These are phyloP conservation scores for Stenotaenia linearis DNA, from an alignment of 2,888 invertebrate species.

Conservation along the genomic window DNA sequence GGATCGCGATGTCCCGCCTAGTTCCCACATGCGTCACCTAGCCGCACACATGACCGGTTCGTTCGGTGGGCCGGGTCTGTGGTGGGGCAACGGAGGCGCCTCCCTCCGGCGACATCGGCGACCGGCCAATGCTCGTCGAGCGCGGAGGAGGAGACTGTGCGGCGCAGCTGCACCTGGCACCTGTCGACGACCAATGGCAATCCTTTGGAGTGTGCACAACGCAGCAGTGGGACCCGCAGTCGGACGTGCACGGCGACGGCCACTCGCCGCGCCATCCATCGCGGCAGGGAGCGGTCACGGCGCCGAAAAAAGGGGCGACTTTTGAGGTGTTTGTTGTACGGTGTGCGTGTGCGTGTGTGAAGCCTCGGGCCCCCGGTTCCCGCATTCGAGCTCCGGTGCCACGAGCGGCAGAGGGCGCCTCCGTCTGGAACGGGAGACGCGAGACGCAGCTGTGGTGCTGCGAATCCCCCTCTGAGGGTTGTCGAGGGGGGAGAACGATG, in stretches of 20 bases:
- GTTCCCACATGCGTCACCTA: constrained; percentile 9
- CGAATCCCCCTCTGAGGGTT: background rate
- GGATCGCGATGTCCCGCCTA: constrained; percentile 12
- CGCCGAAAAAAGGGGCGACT: background rate
- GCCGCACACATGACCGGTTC: constrained; percentile 7
- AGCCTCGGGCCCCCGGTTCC: background rate
- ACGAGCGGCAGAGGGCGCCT: background rate
- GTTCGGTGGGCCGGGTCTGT: constrained; percentile 30
- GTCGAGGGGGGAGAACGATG: background rate
- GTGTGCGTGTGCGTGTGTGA: background rate
- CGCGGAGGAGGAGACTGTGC: constrained; percentile 31
- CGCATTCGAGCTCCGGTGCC: too few species aligned
- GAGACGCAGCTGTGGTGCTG: background rate
- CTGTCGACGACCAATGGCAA: constrained; percentile 33
- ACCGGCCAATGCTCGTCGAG: constrained; percentile 30
- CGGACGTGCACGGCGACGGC: background rate
- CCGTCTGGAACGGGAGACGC: background rate
- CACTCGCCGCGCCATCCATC: background rate
- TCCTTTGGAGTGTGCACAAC: constrained; percentile 30
- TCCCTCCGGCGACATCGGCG: constrained; percentile 32
- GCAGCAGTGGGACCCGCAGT: constrained; percentile 11
- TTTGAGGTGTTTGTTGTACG: background rate
- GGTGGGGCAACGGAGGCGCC: constrained; percentile 29
- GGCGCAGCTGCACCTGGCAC: constrained; percentile 31
- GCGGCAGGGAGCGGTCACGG: background rate